Base-by-base conservation (phyloP, 2,797 vertebrate species). In the Kryptolebias ocellatus region DNA sequence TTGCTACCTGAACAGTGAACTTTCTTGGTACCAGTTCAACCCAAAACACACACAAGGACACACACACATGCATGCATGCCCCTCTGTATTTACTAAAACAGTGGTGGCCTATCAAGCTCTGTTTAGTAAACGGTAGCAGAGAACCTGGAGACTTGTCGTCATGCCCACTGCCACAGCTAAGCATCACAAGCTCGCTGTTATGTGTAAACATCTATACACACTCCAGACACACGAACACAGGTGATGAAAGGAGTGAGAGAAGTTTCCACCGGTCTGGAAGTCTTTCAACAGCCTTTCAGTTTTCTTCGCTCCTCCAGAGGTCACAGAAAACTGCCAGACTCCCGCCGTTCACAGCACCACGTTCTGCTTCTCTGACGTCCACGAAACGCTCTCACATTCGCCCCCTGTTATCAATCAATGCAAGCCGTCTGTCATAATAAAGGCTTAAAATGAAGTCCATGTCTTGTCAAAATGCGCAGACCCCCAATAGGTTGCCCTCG, bases 61-160 rank as follows among this genome's bases (percentile, higher is more conserved):
- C 81, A 74, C 78, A 83, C 67, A 39, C 37, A 39, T 10, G 84
- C 78, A 85, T 83, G 80, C 75, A 78, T 80, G 74, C 78, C 79
- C 73, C 65, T 88, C 80, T 92, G 83, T 94, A 90, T 94, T 93
- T 87, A 93, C 91, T 89, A 91, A 94, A 94, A 94, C 93, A 94
- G 85, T 87, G 79, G 24, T 84, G 90, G 79, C 87, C 90, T 91
- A 87, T 92, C 84, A 64, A 85, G 20, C 58, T 81, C 66, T 94
- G 93, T 94, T 94, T 94, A 92, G 91, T 94, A 94, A 94, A 94
- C 93, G 91, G 72, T 55, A 86, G 78, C 45, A 63, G 58, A 83
- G 88, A 88, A 88, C 89, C 90, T 87, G 90, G 81, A 91, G 87
- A 91, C 81, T 85, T 75, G 86, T 83, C 75, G 82, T 90, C 87